phyloP scores from a whole-genome alignment of 2,113 vertebrate genomes.

The Gobio gobio region DNA sequence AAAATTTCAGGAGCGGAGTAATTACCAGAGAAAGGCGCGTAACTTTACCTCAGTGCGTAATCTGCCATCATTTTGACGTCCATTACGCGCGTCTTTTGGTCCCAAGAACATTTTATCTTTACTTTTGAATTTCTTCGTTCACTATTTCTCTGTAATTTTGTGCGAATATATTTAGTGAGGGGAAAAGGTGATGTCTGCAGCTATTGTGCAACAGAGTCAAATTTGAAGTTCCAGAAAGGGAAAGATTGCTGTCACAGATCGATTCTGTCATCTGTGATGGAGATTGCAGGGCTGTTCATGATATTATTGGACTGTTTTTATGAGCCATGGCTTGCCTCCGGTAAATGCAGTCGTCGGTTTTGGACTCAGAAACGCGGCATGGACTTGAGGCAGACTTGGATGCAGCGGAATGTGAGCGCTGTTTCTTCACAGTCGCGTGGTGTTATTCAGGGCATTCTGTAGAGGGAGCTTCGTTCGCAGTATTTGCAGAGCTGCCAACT shows the following conservation, averaged over 20 bases:
- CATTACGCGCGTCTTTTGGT: neutral
- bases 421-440: neutral
- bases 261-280: conserved; percentile 36
- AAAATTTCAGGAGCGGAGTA: conserved; percentile 51
- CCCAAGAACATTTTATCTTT: neutral
- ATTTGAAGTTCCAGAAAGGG: neutral
- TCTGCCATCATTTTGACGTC: conserved; percentile 36
- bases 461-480: conserved; percentile 3
- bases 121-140: neutral
- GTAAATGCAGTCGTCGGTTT: conserved; percentile 20
- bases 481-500: no score
- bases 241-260: conserved; percentile 32
- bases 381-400: neutral
- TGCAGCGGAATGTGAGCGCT: neutral
- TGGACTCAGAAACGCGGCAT: neutral
- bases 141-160: neutral
- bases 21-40: conserved; percentile 55
- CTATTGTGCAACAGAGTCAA: neutral
- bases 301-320: conserved; percentile 23
- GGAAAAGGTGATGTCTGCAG: neutral
- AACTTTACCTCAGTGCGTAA: conserved; percentile 52
- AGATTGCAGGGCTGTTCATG: conserved; percentile 27
- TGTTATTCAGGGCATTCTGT: conserved; percentile 1
- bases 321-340: neutral
- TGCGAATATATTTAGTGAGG: neutral